Base-by-base conservation (phyloP, 2,113 vertebrate species). In the Nanorana parkeri region DNA sequence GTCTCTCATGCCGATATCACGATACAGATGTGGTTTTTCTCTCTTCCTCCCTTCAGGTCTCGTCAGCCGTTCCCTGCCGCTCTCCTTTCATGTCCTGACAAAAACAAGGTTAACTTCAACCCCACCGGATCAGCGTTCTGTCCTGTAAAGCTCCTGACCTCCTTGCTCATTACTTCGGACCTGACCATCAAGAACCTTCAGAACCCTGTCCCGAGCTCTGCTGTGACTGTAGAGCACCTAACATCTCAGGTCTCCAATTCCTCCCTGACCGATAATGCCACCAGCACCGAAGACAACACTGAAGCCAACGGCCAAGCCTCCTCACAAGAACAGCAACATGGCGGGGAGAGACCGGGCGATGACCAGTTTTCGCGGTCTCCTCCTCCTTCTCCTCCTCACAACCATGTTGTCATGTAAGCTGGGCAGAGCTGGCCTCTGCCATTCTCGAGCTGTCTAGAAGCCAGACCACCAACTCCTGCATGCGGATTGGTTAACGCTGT, bases 101-200 rank as follows among this genome's bases (percentile, higher is more conserved):
- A 98, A 94, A 99, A 99, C 96, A 99, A 99, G 90, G 97, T 99
- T 89, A 99, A 99, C 93, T 99, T 99, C 95, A 99, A 97, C 91
- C 93, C 97, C 3, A 98, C 96, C 0, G 97, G 97, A 89, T 98
- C 97, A 21, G 97, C 97, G 78, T 99, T 99, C 95, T 99, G 97
- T 92, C 97, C 97, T 47, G 97, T 98, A 84, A 96, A 93, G 87
- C 94, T 99, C 24, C 93, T 96, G 17, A 96, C 95, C 21, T 92
- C 95, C 76, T 92, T 95, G 63, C 86, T 93, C 80, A 92, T 60
- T 0, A 91, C 90, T 88, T 94, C 83, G 77, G 91, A 93, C 87
- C 91, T 95, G 89, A 94, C 88, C 6, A 91, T 91, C 89, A 95
- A 91, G 91, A 94, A 78, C 89, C 90, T 90, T 72, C 89, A 80